A percentile compares a stretch with the other conserved stretches of the same genome.
These are phyloP conservation scores for Pilophorus perplexus DNA, from an alignment of 2,888 invertebrate species.

Conservation along the genomic window DNA sequence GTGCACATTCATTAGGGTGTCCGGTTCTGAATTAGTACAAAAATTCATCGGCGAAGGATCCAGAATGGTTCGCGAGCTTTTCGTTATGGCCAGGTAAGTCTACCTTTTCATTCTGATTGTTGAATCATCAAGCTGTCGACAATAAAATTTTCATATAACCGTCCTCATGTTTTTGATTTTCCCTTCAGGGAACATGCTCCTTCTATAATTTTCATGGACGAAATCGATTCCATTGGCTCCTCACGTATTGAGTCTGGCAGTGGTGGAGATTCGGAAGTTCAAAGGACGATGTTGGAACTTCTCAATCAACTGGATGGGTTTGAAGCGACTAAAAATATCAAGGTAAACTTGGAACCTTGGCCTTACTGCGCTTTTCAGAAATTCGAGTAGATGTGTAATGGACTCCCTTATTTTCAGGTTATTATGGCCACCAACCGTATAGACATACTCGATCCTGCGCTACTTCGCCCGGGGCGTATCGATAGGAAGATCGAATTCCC, in stretches of 20 bases:
- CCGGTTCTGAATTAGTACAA: constrained; percentile 97
- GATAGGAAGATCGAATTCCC: constrained; percentile 99
- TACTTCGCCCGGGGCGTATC: constrained; percentile 95
- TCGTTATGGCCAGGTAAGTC: constrained; percentile 88
- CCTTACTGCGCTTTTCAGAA: too few species aligned
- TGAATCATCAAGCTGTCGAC: too few species aligned
- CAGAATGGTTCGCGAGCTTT: constrained; percentile 97
- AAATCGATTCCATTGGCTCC: constrained; percentile 99
- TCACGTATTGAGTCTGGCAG: constrained; percentile 97
- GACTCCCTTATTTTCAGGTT: constrained; percentile 57
- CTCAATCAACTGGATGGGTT: constrained; percentile 98
- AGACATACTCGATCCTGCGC: constrained; percentile 95
- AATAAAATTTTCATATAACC: too few species aligned
- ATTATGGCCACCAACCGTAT: constrained; percentile 99
- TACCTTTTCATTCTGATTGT: background rate
- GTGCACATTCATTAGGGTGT: constrained; percentile 98
- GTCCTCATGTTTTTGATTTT: constrained; percentile 44
- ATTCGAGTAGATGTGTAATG: too few species aligned
- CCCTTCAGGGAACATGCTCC: constrained; percentile 89
- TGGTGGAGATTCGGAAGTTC: constrained; percentile 98
- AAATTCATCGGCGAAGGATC: constrained; percentile 99
- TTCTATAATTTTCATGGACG: constrained; percentile 99
- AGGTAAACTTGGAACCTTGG: constrained; percentile 65
- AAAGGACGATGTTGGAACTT: constrained; percentile 97
- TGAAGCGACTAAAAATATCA: constrained; percentile 99